phyloP scores from a whole-genome alignment of 2,888 invertebrate species.

The Plebejus melissa region DNA sequence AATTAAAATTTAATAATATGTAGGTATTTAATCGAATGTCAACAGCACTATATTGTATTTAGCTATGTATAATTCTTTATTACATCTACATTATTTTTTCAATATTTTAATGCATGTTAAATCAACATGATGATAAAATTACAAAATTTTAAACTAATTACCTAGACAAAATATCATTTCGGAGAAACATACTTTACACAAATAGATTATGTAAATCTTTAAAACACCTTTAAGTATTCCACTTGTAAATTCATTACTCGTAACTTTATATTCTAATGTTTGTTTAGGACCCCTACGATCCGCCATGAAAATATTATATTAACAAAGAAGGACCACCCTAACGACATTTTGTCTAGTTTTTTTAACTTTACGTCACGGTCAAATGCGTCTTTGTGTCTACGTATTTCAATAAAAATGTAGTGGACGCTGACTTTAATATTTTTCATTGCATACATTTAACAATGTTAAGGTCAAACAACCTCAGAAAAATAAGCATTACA shows the following conservation, averaged over 20 bases:
- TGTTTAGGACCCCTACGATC: constrained; percentile 38
- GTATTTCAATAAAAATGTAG: neutral
- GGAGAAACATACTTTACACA: no score
- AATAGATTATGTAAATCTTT: neutral
- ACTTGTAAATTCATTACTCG: constrained; percentile 23
- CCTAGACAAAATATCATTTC: no score
- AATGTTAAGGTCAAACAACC: neutral
- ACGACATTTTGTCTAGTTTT: constrained; percentile 21
- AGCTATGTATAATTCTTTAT: no score
- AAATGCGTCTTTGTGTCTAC: neutral
- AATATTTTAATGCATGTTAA: no score
- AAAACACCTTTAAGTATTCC: constrained; percentile 10
- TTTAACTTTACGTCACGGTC: neutral
- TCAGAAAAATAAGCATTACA: neutral
- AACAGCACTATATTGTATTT: no score
- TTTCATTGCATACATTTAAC: neutral
- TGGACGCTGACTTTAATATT: neutral
- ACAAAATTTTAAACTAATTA: no score
- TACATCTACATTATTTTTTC: no score
- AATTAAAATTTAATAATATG: no score
- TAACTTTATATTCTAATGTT: constrained; percentile 36
- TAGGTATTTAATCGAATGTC: no score
- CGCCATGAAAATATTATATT: constrained; percentile 37
- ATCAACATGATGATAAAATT: no score
- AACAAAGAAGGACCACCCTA: constrained; percentile 38